Conservation (phyloP, 2,888 invertebrate species). For the Ochropacha duplaris region DNA sequence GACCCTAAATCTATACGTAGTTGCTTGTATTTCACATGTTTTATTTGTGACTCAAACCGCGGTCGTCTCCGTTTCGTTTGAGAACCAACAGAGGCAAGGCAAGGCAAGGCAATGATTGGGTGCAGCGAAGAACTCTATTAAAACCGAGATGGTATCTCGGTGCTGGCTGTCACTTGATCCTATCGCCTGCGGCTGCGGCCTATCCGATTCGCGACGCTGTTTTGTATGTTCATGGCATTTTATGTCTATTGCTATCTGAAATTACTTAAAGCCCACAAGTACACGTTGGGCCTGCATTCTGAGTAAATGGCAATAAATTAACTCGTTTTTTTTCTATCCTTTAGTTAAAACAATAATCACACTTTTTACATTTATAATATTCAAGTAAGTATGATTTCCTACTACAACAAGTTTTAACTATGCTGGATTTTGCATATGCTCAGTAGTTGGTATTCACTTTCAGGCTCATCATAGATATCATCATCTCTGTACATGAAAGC, state of each 20-base stretch:
- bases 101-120: constrained; percentile 58
- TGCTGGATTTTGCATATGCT: too few species aligned
- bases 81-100: constrained; percentile 32
- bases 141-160: constrained; percentile 65
- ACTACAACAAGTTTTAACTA: too few species aligned
- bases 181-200: constrained; percentile 60
- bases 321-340: too few species aligned
- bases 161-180: constrained; percentile 70
- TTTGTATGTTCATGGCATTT: constrained; percentile 33
- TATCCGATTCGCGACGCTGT: constrained; percentile 42
- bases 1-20: background rate
- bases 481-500: background rate
- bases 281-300: too few species aligned
- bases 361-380: too few species aligned
- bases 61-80: constrained; percentile 26
- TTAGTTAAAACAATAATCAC: too few species aligned
- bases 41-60: constrained; percentile 19
- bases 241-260: constrained; percentile 26
- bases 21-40: background rate
- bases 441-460: too few species aligned
- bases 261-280: background rate
- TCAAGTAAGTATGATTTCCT: too few species aligned
- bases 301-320: too few species aligned
- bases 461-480: too few species aligned
- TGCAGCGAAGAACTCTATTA: constrained; percentile 74